Conservation (phyloP, 2,888 invertebrate species). For the Habrosyne pyritoides region DNA sequence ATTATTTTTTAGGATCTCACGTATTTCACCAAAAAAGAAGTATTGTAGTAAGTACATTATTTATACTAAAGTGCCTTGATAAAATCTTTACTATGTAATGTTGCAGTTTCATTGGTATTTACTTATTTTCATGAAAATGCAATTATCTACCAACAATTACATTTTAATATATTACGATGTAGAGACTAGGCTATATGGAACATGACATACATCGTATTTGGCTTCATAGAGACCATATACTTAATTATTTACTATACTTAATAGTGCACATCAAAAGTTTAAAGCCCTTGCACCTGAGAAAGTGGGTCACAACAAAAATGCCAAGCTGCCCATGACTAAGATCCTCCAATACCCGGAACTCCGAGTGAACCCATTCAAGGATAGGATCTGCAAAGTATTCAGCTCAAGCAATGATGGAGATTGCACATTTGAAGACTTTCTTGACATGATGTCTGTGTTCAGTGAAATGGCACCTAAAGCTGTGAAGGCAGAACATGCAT, state of each 20-base stretch:
- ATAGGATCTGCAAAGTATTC: conserved; percentile 96
- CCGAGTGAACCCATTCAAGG: conserved; percentile 95
- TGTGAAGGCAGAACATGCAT: conserved; percentile 97
- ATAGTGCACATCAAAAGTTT: conserved; percentile 94
- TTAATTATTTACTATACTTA: conserved; percentile 11
- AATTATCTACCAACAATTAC: too few relatives aligned
- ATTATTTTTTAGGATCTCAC: conserved; percentile 90
- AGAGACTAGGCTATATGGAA: too few relatives aligned
- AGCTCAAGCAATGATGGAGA: conserved; percentile 95
- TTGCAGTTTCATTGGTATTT: not conserved
- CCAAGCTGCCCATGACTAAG: conserved; percentile 92
- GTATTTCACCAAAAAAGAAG: conserved; percentile 96
- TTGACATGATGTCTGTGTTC: conserved; percentile 98
- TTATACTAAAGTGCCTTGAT: not conserved
- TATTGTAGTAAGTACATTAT: conserved; percentile 89
- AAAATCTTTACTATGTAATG: not conserved
- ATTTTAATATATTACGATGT: too few relatives aligned
- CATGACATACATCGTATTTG: too few relatives aligned
- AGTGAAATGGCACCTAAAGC: conserved; percentile 95
- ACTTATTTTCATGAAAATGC: conserved; percentile 9
- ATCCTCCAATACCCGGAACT: conserved; percentile 94
- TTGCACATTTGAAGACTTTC: conserved; percentile 97
- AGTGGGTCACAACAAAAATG: conserved; percentile 94
- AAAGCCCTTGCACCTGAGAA: conserved; percentile 94
- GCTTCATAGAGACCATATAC: too few relatives aligned